Evolutionary conservation across 2,113 vertebrate genomes (phyloP).

Genomic region (Rhagologus leucostigma): DNA sequence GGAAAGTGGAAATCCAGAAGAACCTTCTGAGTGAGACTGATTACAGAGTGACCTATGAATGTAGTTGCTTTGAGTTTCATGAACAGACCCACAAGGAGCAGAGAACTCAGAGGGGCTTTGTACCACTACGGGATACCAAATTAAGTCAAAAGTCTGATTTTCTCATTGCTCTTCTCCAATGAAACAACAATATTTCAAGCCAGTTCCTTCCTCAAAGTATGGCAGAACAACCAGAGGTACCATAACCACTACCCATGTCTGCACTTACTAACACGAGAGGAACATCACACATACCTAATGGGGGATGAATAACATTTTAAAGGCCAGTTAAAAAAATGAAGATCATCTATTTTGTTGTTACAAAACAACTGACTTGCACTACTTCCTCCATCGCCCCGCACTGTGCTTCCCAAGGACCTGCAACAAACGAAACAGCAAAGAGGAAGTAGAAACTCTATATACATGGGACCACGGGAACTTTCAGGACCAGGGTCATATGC

Average conservation of each 20-base stretch:
- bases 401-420: background rate
- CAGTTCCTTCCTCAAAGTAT: background rate
- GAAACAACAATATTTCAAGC: background rate
- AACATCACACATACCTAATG: background rate
- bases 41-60: background rate
- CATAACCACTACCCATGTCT: accelerated
- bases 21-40: background rate
- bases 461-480: background rate
- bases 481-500: accelerated
- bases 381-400: background rate
- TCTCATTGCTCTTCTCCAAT: background rate
- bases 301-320: background rate
- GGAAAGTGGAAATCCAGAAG: background rate
- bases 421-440: background rate
- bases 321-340: background rate
- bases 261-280: background rate
- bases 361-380: background rate
- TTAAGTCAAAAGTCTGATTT: background rate
- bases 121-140: background rate
- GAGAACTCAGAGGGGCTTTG: background rate
- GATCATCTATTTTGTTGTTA: background rate
- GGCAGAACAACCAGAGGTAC: background rate
- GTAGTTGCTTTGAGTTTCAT: background rate
- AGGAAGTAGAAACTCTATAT: background rate
- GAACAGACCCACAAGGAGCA: background rate